Conservation (phyloP, 2,113 vertebrate genomes). For the Aldabrachelys gigantea region DNA sequence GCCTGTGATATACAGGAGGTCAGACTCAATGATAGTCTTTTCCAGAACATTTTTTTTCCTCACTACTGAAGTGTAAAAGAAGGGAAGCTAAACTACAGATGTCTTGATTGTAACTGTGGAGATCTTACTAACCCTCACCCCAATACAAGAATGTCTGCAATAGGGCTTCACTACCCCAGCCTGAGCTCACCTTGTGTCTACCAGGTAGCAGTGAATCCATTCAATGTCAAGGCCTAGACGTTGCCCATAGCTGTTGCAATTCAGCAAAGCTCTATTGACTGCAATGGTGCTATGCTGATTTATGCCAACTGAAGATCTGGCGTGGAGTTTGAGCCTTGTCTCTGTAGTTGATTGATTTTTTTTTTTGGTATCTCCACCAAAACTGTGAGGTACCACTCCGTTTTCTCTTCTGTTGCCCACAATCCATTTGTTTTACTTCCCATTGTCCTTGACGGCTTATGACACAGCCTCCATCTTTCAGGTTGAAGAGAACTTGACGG, state of each 20-base stretch:
- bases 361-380: not conserved
- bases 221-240: not conserved
- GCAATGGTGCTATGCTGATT: not conserved
- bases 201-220: not conserved
- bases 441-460: fast-evolving
- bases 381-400: not conserved
- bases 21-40: not conserved
- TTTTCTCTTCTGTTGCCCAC: fast-evolving
- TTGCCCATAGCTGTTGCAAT: not conserved
- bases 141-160: fast-evolving
- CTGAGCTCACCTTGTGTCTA: not conserved
- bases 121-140: not conserved
- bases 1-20: not conserved
- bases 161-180: fast-evolving
- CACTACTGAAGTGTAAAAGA: not conserved
- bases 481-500: fast-evolving
- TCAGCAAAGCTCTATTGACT: not conserved
- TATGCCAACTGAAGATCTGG: not conserved
- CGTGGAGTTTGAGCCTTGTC: not conserved
- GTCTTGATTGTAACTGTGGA: not conserved
- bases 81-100: not conserved
- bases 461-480: not conserved
- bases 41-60: not conserved
- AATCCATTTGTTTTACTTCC: not conserved
- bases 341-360: not conserved